Conservation (phyloP, 2,797 vertebrate genomes). For the Lacerta bilineata region DNA sequence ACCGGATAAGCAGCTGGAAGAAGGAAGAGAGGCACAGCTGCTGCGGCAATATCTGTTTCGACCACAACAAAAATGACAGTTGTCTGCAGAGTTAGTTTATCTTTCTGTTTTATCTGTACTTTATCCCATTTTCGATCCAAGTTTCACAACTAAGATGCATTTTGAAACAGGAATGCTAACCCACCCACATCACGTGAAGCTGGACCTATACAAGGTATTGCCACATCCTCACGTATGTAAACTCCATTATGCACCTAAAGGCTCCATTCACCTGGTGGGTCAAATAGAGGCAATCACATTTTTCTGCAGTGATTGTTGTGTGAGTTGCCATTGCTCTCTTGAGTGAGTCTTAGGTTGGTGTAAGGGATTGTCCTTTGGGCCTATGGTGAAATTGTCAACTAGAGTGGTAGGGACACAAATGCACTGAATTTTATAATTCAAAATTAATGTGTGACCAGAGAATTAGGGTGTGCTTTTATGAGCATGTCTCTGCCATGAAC, state of each 20-base stretch:
- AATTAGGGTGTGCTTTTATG: not conserved
- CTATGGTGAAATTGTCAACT: not conserved
- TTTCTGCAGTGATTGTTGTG: conserved; percentile 1
- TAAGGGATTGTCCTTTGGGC: not conserved
- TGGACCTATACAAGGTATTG: not conserved
- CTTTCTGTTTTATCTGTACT: not conserved
- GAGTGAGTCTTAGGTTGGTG: not conserved
- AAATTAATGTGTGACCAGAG: not conserved
- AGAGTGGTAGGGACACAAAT: not conserved
- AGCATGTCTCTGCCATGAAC: not conserved
- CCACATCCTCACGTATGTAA: not conserved
- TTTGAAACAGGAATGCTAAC: not conserved
- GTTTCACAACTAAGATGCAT: not conserved
- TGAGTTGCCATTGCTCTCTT: not conserved
- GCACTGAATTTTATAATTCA: not conserved
- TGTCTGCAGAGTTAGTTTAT: not conserved
- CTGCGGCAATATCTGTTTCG: not conserved
- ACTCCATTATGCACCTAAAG: not conserved
- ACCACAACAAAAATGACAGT: not conserved
- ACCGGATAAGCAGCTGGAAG: not conserved
- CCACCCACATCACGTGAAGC: not conserved
- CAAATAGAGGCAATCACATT: not conserved
- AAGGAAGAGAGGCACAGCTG: not conserved
- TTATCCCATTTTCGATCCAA: not conserved
- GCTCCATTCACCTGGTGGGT: not conserved